Evolutionary conservation across 2,888 invertebrate genomes (phyloP).

Genomic region (Noctuana brunneofusca): DNA sequence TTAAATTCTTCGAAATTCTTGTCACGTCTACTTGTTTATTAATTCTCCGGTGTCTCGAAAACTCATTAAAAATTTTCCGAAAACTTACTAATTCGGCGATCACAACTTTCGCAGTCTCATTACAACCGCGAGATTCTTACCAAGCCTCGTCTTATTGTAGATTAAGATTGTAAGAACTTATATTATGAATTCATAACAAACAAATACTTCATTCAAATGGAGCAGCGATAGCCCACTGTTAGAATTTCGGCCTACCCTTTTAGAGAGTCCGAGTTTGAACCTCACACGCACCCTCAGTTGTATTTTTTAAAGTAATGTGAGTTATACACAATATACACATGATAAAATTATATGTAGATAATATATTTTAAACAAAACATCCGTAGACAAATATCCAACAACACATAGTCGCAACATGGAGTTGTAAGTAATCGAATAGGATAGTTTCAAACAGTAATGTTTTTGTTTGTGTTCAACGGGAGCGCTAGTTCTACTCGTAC

Average conservation of each 20-base stretch:
- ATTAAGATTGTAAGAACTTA: not conserved
- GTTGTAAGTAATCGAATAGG: not conserved
- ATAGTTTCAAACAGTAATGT: conserved; percentile 2
- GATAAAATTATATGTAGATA: no score
- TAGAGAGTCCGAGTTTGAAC: no score
- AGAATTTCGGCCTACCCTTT: no score
- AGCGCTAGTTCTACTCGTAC: conserved; percentile 1
- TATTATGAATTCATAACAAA: no score
- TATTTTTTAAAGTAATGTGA: no score
- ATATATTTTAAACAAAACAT: not conserved
- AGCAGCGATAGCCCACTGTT: no score
- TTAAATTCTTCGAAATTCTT: not conserved
- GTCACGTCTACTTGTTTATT: conserved; percentile 4
- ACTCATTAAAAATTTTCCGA: conserved; percentile 29
- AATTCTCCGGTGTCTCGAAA: conserved; percentile 14
- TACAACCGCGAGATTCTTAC: conserved; percentile 22
- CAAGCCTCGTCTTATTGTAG: conserved; percentile 17
- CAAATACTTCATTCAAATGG: no score
- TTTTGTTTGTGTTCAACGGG: conserved; percentile 1
- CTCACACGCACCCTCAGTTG: no score
- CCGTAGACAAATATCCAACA: not conserved
- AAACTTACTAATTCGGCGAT: conserved; percentile 28
- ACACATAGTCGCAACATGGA: not conserved
- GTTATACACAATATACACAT: no score
- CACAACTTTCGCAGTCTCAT: conserved; percentile 26